These are phyloP conservation scores for Chrysolophus pictus DNA, from an alignment of 2,797 vertebrate species.

Conservation along the genomic window DNA sequence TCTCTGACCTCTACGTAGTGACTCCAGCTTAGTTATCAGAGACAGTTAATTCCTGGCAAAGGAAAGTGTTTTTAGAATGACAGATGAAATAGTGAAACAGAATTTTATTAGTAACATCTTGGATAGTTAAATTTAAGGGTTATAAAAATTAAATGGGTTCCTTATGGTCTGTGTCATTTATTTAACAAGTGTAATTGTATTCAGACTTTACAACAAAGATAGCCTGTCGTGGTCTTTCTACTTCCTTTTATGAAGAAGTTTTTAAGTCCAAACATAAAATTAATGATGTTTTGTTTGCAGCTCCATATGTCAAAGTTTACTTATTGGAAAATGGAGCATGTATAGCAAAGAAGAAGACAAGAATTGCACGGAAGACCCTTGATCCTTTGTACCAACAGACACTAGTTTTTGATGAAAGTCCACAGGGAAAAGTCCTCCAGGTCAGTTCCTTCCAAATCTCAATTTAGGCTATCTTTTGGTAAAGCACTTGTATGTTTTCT, in stretches of 20 bases:
- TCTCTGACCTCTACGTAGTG: background rate
- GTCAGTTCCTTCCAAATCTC: constrained; percentile 78
- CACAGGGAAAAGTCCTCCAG: constrained; percentile 98
- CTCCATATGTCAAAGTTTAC: constrained; percentile 98
- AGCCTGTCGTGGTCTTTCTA: background rate
- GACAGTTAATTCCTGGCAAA: constrained; percentile 12
- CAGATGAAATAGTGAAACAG: background rate
- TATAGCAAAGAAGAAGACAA: constrained; percentile 99
- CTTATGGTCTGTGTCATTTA: background rate
- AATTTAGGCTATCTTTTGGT: constrained; percentile 5
- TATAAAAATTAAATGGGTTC: constrained; percentile 20
- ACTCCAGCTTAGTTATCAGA: background rate
- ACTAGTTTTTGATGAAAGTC: constrained; percentile 95
- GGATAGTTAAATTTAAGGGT: background rate
- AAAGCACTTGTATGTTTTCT: background rate
- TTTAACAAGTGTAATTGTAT: background rate
- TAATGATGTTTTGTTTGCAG: constrained; percentile 76
- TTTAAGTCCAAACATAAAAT: constrained; percentile 24
- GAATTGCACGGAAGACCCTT: constrained; percentile 98
- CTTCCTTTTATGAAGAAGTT: constrained; percentile 21
- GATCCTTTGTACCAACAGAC: constrained; percentile 98
- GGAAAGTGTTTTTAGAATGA: background rate
- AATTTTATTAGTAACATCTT: constrained; percentile 18
- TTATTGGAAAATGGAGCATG: constrained; percentile 96
- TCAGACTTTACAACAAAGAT: background rate